A percentile compares a stretch with the other conserved stretches of the same genome.
Evolutionary conservation across 2,113 vertebrate species (phyloP).

Genomic region (Numida meleagris): DNA sequence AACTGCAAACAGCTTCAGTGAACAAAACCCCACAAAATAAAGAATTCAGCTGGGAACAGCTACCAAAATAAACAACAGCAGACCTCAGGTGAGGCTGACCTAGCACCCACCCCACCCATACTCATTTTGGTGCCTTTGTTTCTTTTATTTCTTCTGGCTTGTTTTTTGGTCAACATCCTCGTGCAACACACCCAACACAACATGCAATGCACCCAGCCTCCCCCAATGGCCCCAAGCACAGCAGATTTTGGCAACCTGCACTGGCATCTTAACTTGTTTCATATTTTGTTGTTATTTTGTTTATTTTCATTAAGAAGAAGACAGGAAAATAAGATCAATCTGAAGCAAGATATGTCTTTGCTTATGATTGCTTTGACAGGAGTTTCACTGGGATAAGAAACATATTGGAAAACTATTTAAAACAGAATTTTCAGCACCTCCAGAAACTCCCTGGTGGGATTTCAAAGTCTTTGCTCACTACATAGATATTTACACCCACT

Average conservation of each 20-base stretch:
- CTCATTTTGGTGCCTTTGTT: not conserved
- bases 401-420: not conserved
- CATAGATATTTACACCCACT: not conserved
- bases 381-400: not conserved
- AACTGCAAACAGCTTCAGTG: not conserved
- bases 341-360: not conserved
- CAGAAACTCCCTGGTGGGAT: not conserved
- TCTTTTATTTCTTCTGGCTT: not conserved
- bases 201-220: not conserved
- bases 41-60: not conserved
- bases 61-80: not conserved
- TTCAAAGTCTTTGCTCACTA: not conserved
- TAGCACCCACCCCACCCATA: not conserved
- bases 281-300: not conserved
- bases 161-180: rapidly evolving
- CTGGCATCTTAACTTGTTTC: not conserved
- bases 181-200: not conserved
- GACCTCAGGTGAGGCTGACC: not conserved
- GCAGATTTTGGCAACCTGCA: rapidly evolving
- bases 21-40: not conserved
- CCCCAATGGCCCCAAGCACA: not conserved
- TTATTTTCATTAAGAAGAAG: not conserved
- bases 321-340: not conserved
- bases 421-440: slow-evolving; percentile 2
- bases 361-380: not conserved